Percentiles rank a stretch among this genome's conserved stretches.
Evolutionary conservation across 2,888 invertebrate genomes (phyloP).

Genomic region (Venustoraphidia nigricollis): DNA sequence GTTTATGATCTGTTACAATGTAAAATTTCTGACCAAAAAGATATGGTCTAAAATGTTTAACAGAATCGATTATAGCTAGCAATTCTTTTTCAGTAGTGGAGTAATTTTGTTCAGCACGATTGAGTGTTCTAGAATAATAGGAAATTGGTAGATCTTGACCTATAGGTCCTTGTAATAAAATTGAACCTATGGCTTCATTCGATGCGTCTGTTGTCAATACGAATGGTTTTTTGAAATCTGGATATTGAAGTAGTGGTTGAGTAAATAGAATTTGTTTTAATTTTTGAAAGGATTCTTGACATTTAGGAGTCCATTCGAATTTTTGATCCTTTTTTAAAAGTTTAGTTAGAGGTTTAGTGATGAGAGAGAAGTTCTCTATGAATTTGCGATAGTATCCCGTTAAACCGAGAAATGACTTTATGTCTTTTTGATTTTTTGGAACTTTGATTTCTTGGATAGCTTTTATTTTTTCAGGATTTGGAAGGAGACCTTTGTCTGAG

Average conservation of each 20-base stretch:
- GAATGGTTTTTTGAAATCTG: slow-evolving; percentile 14
- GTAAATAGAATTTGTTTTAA: slow-evolving; percentile 14
- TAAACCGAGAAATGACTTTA: slow-evolving; percentile 17
- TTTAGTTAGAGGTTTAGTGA: slow-evolving; percentile 16
- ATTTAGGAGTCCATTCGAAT: slow-evolving; percentile 2
- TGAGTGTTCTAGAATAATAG: no score
- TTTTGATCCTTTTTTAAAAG: slow-evolving; percentile 11
- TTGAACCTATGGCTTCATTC: slow-evolving; percentile 8
- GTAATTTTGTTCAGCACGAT: no score
- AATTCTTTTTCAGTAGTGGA: no score
- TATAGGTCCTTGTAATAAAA: slow-evolving; percentile 10
- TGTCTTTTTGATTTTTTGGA: slow-evolving; percentile 15
- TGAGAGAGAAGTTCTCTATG: slow-evolving; percentile 10
- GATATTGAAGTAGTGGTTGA: slow-evolving; percentile 12
- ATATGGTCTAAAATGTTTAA: no score
- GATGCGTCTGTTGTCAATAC: slow-evolving; percentile 14
- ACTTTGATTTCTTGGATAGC: slow-evolving; percentile 12
- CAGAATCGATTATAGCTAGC: no score
- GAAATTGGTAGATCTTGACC: slow-evolving; percentile 14
- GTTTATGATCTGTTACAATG: no score
- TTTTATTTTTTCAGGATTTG: slow-evolving; percentile 17
- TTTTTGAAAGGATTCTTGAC: slow-evolving; percentile 24
- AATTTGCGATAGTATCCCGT: slow-evolving; percentile 17
- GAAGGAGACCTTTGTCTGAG: slow-evolving; percentile 14
- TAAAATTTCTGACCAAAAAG: no score